Base-by-base conservation (phyloP, 2,888 invertebrate species). In the Xestia rhomboidea region DNA sequence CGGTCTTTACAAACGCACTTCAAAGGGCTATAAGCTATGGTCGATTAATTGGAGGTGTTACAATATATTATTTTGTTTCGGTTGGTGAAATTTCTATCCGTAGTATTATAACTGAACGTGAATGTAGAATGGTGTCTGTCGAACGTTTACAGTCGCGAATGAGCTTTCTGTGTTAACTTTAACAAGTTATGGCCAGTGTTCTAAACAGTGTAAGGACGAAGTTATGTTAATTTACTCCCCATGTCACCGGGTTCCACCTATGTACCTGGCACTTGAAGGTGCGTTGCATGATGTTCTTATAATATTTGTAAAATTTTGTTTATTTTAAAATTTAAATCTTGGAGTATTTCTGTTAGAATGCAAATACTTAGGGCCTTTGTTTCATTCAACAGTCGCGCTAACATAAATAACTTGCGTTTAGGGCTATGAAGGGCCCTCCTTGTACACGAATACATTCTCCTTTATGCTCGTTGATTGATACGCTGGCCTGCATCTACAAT, bases 211-310 rank as follows among this genome's bases (percentile, higher is more conserved):
- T 90, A 90, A 93, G 95, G 94, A 95, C 95, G 93, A 94, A 95
- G 95, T 94, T 95, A 95, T 96, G 96, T 92, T 96, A 95, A 95
- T 95, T 93, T 92, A 91, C 92, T 92, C 90, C 93, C 92, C 92
- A 94, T 94, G 94, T 94, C 95, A 95, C 96, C 95, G 95, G 94
- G 95, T 93, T 95, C 92, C 92, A 95, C 95, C 95, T 95, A 94
- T 93, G 92, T 95, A 94, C 95, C 96, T 95, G 96, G 92, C 90
- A 91, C 93, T 92, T 89, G 90, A 94, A 96, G 96, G 96, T 96
- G 93, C 89, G 95, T 94, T 91, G 89, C 90, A 91, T 88, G 87
- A 81, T 91, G 84, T 89, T 90, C 90, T 89, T 70, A 80, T 60
- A 71, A 68, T 85, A 82, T 82, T 82, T 73, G 15, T 78, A 44